These are phyloP conservation scores for Heteractis magnifica DNA, from an alignment of 92 coral and sea anemone species.

Conservation along the genomic window DNA sequence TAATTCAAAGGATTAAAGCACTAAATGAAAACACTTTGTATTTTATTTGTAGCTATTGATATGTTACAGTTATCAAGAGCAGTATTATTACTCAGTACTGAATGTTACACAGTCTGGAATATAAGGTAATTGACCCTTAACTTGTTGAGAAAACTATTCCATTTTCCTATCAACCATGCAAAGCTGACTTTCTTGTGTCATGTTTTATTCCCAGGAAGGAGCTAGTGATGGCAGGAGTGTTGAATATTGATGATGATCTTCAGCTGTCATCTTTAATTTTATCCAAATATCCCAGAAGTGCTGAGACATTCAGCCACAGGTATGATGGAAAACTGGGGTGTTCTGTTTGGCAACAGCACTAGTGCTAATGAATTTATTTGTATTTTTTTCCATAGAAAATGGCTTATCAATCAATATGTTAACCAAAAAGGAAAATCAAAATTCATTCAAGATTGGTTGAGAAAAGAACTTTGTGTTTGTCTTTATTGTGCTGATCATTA, in stretches of 20 bases:
- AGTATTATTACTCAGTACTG: constrained; percentile 68
- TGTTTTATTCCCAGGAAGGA: constrained; percentile 57
- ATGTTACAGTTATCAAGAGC: constrained; percentile 68
- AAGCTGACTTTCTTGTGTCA: background rate
- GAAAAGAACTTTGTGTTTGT: constrained; percentile 62
- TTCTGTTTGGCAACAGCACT: background rate
- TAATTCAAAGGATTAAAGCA: too few relatives aligned
- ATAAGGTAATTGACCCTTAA: constrained; percentile 52
- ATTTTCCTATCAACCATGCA: background rate
- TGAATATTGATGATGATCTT: constrained; percentile 60
- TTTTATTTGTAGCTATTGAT: constrained; percentile 54
- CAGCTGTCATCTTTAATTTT: constrained; percentile 72
- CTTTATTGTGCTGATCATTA: constrained; percentile 73
- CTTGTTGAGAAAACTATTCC: background rate
- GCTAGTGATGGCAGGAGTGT: constrained; percentile 48
- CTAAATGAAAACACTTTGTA: background rate
- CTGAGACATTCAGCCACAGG: constrained; percentile 92
- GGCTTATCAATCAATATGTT: constrained; percentile 63
- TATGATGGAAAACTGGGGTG: constrained; percentile 2
- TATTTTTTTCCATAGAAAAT: constrained; percentile 49
- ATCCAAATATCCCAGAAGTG: constrained; percentile 89
- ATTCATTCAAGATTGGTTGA: constrained; percentile 50
- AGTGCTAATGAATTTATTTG: background rate
- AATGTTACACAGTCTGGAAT: constrained; percentile 88
- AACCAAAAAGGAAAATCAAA: constrained; percentile 50